A percentile compares a stretch with the other conserved stretches of the same genome.
Conservation (phyloP, 2,888 invertebrate genomes). For the Acrobasis repandana region DNA sequence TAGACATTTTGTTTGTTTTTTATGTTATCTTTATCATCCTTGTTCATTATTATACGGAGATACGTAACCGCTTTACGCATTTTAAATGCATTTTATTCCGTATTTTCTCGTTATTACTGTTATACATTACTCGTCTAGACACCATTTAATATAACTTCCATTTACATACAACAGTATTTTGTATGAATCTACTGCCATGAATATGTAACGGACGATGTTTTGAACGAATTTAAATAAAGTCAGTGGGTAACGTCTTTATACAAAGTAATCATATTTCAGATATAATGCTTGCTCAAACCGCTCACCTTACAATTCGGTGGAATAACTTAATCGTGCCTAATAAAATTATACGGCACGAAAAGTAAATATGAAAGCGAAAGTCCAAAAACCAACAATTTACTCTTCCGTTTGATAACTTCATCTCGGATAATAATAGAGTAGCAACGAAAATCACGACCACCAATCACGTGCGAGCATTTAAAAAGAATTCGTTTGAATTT, state of each 20-base stretch:
- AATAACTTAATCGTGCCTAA: constrained; percentile 59
- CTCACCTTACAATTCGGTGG: constrained; percentile 29
- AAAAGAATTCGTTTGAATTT: constrained; percentile 58
- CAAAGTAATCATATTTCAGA: constrained; percentile 8
- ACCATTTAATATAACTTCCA: constrained; percentile 13
- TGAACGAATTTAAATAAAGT: constrained; percentile 16
- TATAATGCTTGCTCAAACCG: constrained; percentile 8
- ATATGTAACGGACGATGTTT: constrained; percentile 14
- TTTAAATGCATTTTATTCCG: constrained; percentile 21
- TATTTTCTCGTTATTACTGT: constrained; percentile 17
- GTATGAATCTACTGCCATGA: constrained; percentile 14
- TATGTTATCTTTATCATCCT: constrained; percentile 16
- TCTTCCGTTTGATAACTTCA: constrained; percentile 73
- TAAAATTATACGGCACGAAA: constrained; percentile 64
- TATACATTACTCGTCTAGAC: constrained; percentile 20
- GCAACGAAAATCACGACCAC: constrained; percentile 55
- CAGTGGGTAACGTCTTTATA: constrained; percentile 9
- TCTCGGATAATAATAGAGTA: constrained; percentile 67
- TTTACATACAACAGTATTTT: constrained; percentile 20
- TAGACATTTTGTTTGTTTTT: constrained; percentile 19
- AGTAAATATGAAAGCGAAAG: constrained; percentile 70
- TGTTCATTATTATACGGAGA: constrained; percentile 17
- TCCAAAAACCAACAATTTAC: constrained; percentile 60
- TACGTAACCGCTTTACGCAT: constrained; percentile 14
- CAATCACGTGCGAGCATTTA: constrained; percentile 56